Evolutionary conservation across 2,113 vertebrate genomes (phyloP).

Genomic region (Nettapus auritus): DNA sequence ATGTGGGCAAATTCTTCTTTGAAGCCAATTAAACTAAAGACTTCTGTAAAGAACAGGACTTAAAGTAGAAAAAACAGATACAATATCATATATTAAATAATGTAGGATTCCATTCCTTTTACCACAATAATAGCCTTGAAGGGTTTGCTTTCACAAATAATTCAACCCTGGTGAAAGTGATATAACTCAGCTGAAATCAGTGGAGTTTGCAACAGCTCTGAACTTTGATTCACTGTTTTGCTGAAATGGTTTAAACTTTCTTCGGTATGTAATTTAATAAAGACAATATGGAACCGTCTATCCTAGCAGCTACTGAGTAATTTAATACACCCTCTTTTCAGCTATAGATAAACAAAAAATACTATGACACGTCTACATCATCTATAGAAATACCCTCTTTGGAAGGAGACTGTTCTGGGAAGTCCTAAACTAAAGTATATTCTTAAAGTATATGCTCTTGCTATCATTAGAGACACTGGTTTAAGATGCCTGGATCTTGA

Average conservation of each 20-base stretch:
- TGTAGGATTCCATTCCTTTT: constrained; percentile 30
- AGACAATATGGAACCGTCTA: not conserved
- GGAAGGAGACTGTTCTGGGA: not conserved
- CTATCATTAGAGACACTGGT: fast-evolving
- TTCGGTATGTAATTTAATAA: not conserved
- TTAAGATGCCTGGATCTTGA: not conserved
- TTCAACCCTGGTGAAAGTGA: constrained; percentile 20
- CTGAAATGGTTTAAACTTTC: constrained; percentile 4
- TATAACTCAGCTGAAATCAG: constrained; percentile 46
- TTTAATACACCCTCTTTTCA: constrained; percentile 14
- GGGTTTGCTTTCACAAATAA: constrained; percentile 45
- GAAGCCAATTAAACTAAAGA: constrained; percentile 28
- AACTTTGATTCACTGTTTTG: constrained; percentile 33
- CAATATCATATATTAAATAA: constrained; percentile 1
- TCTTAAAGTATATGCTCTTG: not conserved
- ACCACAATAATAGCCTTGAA: constrained; percentile 24
- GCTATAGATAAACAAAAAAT: constrained; percentile 9
- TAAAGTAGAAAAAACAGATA: not conserved
- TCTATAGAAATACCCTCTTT: not conserved
- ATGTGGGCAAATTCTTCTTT: constrained; percentile 30
- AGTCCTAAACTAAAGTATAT: not conserved
- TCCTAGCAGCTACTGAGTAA: constrained; percentile 34
- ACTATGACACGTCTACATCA: not conserved
- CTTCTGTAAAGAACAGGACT: not conserved
- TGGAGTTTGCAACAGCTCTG: not conserved